Evolutionary conservation across 1,140 invertebrate genomes (phyloP), one percentile per base, ranked within the genome.

Genomic region (Dendroctonus ponderosae): DNA sequence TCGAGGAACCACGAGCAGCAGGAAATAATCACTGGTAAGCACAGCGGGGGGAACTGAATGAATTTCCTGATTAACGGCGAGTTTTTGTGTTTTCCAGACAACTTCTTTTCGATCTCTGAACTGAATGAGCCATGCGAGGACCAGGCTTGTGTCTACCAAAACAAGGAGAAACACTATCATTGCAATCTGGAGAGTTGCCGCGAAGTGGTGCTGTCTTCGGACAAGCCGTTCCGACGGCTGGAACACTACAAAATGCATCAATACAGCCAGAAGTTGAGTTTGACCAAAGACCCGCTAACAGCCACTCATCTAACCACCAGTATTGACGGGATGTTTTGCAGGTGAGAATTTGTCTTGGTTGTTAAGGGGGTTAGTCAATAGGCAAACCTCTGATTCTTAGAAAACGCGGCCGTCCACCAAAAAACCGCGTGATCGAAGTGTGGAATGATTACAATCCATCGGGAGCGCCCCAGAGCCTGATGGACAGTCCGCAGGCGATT

Each of bases 221-320:
- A 95, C 72, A 91, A 91, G 72, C 89, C 91, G 0, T 95, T 95
- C 79, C 84, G 89, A 60, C 82, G 93, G 69, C 81, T 96, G 6
- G 93, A 97, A 70, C 94, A 97, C 78, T 94, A 94, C 76, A 89
- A 92, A 70, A 91, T 92, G 71, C 94, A 97, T 75, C 92, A 79
- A 64, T 85, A 84, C 73, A 82, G 82, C 9, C 80, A 80, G 26
- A 83, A 83, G 70, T 78, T 85, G 68, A 85, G 80, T 64, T 75
- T 84, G 49, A 81, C 81, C 49, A 82, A 80, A 70, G 80, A 81
- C 69, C 79, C 79, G 43, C 80, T 84, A 58, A 84, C 82, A 62
- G 84, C 85, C 71, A 86, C 88, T 0, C 87, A 89, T 71, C 79
- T 88, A 12, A 83, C 86, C 3, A 91, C 89, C 38, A 90, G 89